Percentiles rank a stretch among this genome's conserved stretches.
Conservation (phyloP, 2,113 vertebrate genomes). For the Ornithorhynchus anatinus region DNA sequence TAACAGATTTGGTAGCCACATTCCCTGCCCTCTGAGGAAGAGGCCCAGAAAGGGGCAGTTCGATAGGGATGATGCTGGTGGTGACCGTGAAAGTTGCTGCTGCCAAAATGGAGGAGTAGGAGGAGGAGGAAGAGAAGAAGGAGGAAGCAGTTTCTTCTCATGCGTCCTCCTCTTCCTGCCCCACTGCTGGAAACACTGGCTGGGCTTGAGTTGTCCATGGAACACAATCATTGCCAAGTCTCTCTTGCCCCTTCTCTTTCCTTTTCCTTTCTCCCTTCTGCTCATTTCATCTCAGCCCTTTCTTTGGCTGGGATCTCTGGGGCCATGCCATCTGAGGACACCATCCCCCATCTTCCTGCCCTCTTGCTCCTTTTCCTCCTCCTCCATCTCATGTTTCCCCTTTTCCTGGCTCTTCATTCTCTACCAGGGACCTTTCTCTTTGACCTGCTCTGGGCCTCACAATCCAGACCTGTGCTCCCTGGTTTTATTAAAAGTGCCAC, state of each 20-base stretch:
- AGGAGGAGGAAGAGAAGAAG: background rate
- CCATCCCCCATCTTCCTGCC: background rate
- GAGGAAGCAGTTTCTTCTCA: too few relatives aligned
- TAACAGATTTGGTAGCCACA: too few relatives aligned
- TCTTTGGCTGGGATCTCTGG: background rate
- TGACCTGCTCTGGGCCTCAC: too few relatives aligned
- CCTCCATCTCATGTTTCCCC: background rate
- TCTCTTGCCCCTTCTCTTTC: background rate
- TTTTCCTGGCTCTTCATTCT: too few relatives aligned
- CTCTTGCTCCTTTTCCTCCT: too few relatives aligned
- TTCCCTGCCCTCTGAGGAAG: too few relatives aligned
- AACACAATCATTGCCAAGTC: background rate
- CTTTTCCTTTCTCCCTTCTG: too few relatives aligned
- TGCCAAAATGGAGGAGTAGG: background rate
- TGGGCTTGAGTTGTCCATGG: background rate
- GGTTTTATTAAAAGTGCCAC: too few relatives aligned
- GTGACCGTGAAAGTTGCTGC: background rate
- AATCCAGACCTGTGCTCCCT: too few relatives aligned
- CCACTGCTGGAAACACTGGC: background rate
- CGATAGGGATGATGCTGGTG: background rate
- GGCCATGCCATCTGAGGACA: too few relatives aligned
- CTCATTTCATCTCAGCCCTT: background rate
- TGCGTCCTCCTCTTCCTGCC: too few relatives aligned
- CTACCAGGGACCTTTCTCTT: too few relatives aligned
- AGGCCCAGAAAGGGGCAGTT: background rate